Conservation (phyloP, 2,888 invertebrate species). For the Lasioglossum malachurum region DNA sequence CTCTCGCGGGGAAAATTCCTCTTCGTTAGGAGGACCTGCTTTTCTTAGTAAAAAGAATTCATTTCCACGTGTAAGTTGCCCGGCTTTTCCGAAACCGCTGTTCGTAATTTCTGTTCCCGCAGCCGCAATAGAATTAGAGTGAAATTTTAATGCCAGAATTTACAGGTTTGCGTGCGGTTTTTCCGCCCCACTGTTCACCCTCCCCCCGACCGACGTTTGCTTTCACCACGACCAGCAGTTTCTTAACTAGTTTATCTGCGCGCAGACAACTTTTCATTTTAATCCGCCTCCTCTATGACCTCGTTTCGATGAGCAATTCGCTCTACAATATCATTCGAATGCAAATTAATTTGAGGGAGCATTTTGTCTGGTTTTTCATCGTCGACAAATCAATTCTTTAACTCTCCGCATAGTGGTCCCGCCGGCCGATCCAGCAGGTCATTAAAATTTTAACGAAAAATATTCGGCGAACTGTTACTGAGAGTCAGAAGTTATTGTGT, state of each 20-base stretch:
- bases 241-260: neutral
- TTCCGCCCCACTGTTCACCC: neutral
- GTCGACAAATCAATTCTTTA: too few species aligned
- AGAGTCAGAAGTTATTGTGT: too few species aligned
- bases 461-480: too few species aligned
- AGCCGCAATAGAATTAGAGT: conserved; percentile 28
- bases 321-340: neutral
- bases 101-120: conserved; percentile 1
- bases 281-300: neutral
- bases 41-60: conserved; percentile 36
- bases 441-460: too few species aligned
- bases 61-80: conserved; percentile 36
- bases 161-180: conserved; percentile 6
- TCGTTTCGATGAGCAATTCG: neutral
- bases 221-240: neutral
- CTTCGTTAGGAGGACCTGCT: conserved; percentile 13
- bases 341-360: too few species aligned
- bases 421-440: too few species aligned
- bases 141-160: conserved; percentile 43
- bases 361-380: too few species aligned
- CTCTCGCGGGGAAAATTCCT: conserved; percentile 35
- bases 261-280: neutral
- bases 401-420: too few species aligned
- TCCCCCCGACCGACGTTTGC: too few species aligned
- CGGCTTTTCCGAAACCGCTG: conserved; percentile 15